phyloP scores from a whole-genome alignment of 2,113 vertebrate genomes.

The Symphodus melops region DNA sequence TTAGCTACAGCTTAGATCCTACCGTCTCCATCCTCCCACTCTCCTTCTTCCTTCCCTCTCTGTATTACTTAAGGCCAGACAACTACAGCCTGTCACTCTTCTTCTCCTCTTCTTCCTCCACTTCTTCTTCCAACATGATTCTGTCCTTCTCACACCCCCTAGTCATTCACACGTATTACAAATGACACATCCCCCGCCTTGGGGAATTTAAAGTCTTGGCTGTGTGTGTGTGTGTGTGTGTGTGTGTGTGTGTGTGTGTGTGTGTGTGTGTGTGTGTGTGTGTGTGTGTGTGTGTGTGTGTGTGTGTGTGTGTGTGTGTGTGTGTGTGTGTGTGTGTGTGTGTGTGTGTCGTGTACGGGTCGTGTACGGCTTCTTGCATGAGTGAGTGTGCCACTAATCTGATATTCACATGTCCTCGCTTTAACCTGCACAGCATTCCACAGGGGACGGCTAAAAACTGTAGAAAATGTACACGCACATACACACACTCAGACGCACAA shows the following conservation, averaged over 20 bases:
- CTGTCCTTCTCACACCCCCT: constrained; percentile 27
- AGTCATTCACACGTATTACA: constrained; percentile 55
- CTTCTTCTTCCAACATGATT: constrained; percentile 23
- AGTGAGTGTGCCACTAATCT: constrained; percentile 29
- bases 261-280: constrained; percentile 42
- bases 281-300: constrained; percentile 30
- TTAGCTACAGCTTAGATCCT: constrained; percentile 74
- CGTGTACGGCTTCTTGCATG: too few relatives aligned
- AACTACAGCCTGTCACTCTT: constrained; percentile 7
- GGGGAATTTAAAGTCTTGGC: constrained; percentile 41
- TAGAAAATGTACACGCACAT: background rate
- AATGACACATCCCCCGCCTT: constrained; percentile 48
- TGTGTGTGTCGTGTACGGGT: too few relatives aligned
- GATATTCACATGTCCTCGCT: constrained; percentile 53
- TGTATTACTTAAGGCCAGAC: constrained; percentile 32
- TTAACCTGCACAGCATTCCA: constrained; percentile 41
- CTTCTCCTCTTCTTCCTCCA: constrained; percentile 9
- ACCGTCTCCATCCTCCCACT: constrained; percentile 29
- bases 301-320: constrained; percentile 38
- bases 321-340: constrained; percentile 11
- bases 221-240: constrained; percentile 41
- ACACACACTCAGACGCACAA: constrained; percentile 13
- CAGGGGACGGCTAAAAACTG: constrained; percentile 19
- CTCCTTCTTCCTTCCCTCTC: constrained; percentile 18
- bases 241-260: constrained; percentile 33